Evolutionary conservation across 2,797 vertebrate genomes (phyloP), one percentile per base, ranked within the genome.

Genomic region (Coregonus sp.): DNA sequence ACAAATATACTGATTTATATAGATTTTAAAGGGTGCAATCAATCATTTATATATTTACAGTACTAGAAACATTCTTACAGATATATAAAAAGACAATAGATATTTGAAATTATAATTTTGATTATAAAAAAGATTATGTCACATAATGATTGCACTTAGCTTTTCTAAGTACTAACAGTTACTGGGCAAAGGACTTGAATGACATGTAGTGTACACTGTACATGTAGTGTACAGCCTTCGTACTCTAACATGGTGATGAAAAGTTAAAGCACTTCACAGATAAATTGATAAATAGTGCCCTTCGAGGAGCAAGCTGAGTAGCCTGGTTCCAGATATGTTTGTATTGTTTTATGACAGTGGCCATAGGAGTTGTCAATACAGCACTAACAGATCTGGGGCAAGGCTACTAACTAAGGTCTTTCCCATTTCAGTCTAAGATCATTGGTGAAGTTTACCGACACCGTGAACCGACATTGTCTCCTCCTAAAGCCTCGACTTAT

Each of bases 141-240:
- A 29, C n/a, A 50, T 80, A 69, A 80, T 50, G 59, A 84, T 88
- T 86, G 86, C 86, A 89, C 85, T 86, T 83, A 5, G 77, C 79
- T 66, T 77, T 33, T 2, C 33, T 82, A 76, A 79, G 86, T 70
- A 81, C 71, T 61, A 76, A 77, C 69, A 74, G 77, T 78, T 75
- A 72, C 76, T 85, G 52, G 40, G 71, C 12, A 66, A 84, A 86
- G 87, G 85, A 88, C 85, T 89, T 89, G 72, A 84, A 86, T 35
- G 84, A 76, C 70, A 59, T n/a, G 67, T 50, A 35, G 5, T 85
- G 84, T 81, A 84, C 74, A 85, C 88, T 83, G 87, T 86, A 85
- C 87, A 77, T 18, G 20, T 72, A 51, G 14, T 85, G 84, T 82
- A 84, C 73, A 86, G 88, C 40, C 76, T 82, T 86, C 86, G 76